Base-by-base conservation (phyloP, 1,140 invertebrate genomes). In the Idris sp. region DNA sequence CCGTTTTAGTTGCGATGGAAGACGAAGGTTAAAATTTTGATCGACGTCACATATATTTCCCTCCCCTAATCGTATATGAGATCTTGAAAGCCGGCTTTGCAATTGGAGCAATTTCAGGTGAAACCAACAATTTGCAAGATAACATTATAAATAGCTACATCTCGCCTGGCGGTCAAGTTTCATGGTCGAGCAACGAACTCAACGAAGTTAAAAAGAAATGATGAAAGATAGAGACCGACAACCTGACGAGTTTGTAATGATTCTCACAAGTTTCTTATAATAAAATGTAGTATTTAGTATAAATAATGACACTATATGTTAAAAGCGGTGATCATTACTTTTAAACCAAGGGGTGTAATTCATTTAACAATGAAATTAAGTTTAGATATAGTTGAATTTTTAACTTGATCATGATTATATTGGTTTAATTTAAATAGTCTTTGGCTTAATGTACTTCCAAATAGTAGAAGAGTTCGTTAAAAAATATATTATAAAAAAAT, bases 111-210 rank as follows among this genome's bases (percentile, higher is more conserved):
- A 68, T 76, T 68, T 72, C 43, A 71, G 61, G 74, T 62, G 61
- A 67, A 76, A 71, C 61, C 31, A 14, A 58, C 44, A 77, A 77
- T 78, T 78, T 77, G 51, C 48, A 11, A 35, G 46, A 58, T 49
- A 69, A 54, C 41, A 68, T 72, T 75, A 75, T 75, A 76, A 76
- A 76, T 73, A 77, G 67, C 72, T 38, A 40, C 56, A 68, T 62
- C 51, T 13, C 56, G 49, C 38, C 25, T 67, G 72, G 28, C 40
- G 53, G 48, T 77, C 46, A 35, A 67, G 67, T 75, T 58, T 77
- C 77, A 79, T 69, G 77, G 77, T 36, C 77, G 77, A 69, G 51
- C 75, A 68, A 77, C 72, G 75, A 79, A 79, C 77, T 26, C 67
- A n/a, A n/a, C n/a, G n/a, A n/a, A n/a, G 51, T 48, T 18, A 56